Evolutionary conservation across 1,140 invertebrate species (phyloP), one percentile per base, ranked within the genome.

Genomic region (Aphelenchoides avenae): DNA sequence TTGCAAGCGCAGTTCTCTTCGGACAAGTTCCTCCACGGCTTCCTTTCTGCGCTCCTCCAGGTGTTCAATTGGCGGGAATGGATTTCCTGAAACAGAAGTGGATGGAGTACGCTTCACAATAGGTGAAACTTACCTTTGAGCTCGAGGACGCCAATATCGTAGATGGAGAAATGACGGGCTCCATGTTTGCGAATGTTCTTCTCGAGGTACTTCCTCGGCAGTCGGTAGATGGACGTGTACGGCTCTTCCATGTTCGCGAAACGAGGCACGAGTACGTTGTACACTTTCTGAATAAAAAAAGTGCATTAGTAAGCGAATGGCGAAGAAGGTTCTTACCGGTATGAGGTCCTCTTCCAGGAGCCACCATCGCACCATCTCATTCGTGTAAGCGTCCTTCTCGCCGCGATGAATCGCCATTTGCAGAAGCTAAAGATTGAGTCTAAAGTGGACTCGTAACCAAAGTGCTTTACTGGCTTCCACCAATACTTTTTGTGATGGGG

Each of bases 341-440:
- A 48, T 41, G 5, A 70, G 40, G 36, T 57, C 60, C 30, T 60
- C 54, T 41, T 72, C 72, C 20, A 59, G 57, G 7, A 72, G 30
- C 70, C 70, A 72, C 71, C 71, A 72, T 15, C 71, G 39, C 37
- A 75, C 47, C 70, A 75, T 74, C 46, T 72, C 68, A 4, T 50
- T 39, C 13, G 71, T 72, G 43, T 75, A 71, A n/a, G 59, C 65
- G 48, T 72, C 71, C 31, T 55, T 43, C 33, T 30, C 34, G 13
- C 67, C 71, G 22, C 68, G 47, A 39, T 66, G 37, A 13, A 72
- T 53, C n/a, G 51, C 71, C n/a, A 72, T 40, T 72, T 72, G 70
- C 27, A 72, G 55, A 26, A 72, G 34, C 70, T 72, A 55, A 41
- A 66, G 61, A 3, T 15, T 20, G n/a, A 46, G 18, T 6, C 30